Evolutionary conservation across 2,113 vertebrate species (phyloP).

Genomic region (Pimephales promelas): DNA sequence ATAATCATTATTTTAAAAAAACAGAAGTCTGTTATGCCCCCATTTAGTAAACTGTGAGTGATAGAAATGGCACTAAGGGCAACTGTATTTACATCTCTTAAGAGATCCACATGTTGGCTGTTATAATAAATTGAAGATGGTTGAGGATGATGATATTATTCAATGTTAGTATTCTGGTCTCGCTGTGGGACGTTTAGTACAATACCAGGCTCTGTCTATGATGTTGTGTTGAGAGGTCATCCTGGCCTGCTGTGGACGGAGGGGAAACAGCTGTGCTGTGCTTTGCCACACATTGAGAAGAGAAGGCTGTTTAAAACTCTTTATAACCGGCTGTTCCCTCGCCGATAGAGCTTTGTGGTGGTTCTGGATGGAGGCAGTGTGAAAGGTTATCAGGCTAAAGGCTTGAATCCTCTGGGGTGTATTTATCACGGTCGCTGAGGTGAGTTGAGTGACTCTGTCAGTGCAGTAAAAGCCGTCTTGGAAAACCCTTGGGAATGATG

Average conservation of each 20-base stretch:
- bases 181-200: slow-evolving; percentile 41
- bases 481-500: slow-evolving; percentile 16
- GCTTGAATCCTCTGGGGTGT: slow-evolving; percentile 23
- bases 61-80: slow-evolving; percentile 38
- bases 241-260: slow-evolving; percentile 43
- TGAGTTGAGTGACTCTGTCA: slow-evolving; percentile 27
- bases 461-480: slow-evolving; percentile 15
- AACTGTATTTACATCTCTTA: not conserved
- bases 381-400: slow-evolving; percentile 41
- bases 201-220: slow-evolving; percentile 67
- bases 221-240: slow-evolving; percentile 60
- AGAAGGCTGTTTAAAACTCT: slow-evolving; percentile 28
- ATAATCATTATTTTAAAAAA: not conserved
- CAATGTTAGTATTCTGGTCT: not conserved
- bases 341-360: slow-evolving; percentile 35
- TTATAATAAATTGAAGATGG: slow-evolving; percentile 48
- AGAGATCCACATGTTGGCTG: not conserved
- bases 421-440: slow-evolving; percentile 1
- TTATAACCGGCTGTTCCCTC: slow-evolving; percentile 12
- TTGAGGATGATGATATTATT: slow-evolving; percentile 54
- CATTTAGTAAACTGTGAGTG: not conserved
- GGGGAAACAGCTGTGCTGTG: slow-evolving; percentile 39
- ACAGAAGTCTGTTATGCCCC: not conserved
- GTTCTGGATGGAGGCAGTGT: slow-evolving; percentile 11
- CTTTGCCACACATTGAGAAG: slow-evolving; percentile 32